These are phyloP conservation scores for Chouioia cunea DNA, from an alignment of 2,888 invertebrate genomes.

Conservation along the genomic window DNA sequence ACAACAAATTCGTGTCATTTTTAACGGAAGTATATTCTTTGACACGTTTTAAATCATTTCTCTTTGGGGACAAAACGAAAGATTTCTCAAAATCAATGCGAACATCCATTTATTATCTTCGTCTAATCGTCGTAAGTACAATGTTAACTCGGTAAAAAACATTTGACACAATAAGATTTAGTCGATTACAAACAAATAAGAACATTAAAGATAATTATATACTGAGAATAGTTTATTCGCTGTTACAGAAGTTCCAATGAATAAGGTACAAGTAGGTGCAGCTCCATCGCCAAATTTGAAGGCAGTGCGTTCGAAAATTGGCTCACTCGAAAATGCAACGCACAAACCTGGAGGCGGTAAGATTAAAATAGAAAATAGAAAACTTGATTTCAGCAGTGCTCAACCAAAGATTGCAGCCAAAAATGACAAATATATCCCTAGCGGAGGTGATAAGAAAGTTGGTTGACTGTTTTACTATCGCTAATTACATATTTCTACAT, in stretches of 20 bases:
- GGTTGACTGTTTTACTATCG: constrained; percentile 1
- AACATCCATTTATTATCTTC: too few species aligned
- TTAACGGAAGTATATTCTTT: too few species aligned
- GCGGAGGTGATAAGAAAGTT: constrained; percentile 93
- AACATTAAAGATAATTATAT: neutral
- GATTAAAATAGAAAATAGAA: constrained; percentile 88
- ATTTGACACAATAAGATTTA: too few species aligned
- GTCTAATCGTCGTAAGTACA: too few species aligned
- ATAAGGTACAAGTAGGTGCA: constrained; percentile 91
- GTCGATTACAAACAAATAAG: neutral
- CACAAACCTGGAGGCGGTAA: constrained; percentile 92
- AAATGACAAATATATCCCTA: constrained; percentile 88
- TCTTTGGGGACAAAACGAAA: too few species aligned
- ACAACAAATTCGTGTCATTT: too few species aligned
- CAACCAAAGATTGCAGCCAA: constrained; percentile 91
- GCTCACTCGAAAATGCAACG: constrained; percentile 89
- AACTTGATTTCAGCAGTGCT: constrained; percentile 86
- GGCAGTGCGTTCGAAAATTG: constrained; percentile 92
- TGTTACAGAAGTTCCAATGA: constrained; percentile 85
- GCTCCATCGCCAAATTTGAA: constrained; percentile 94
- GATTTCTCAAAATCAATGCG: too few species aligned
- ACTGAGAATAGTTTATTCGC: constrained; percentile 16
- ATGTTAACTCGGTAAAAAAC: too few species aligned
- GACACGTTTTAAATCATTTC: too few species aligned
- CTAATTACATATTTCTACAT: neutral